Evolutionary conservation across 2,113 vertebrate genomes (phyloP).

Genomic region (Poecile atricapillus): DNA sequence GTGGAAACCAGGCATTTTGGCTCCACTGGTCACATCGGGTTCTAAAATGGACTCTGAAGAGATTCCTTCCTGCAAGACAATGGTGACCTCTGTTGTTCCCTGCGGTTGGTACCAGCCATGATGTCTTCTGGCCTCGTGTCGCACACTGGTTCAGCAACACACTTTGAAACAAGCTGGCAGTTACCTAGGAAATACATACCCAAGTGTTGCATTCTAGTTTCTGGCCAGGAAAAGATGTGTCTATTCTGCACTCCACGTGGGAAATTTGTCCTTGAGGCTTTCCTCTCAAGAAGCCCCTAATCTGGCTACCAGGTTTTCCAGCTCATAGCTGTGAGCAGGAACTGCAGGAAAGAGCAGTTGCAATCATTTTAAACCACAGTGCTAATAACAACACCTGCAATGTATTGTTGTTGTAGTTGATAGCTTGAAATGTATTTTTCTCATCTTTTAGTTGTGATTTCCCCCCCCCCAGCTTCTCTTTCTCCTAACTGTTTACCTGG

Average conservation of each 20-base stretch:
- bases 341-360: background rate
- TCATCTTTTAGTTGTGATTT: too few relatives aligned
- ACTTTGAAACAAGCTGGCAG: background rate
- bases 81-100: slow-evolving; percentile 45
- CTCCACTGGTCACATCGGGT: fast-evolving
- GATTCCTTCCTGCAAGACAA: background rate
- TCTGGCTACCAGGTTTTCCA: background rate
- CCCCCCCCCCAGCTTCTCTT: too few relatives aligned
- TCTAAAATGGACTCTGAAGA: background rate
- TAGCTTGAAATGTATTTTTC: too few relatives aligned
- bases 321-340: background rate
- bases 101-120: background rate
- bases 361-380: background rate
- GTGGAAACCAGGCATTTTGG: background rate
- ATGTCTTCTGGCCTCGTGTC: background rate
- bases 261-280: background rate
- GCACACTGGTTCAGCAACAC: fast-evolving
- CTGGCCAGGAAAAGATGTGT: background rate
- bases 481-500: too few relatives aligned
- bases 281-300: background rate
- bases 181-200: fast-evolving
- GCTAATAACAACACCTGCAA: background rate
- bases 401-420: too few relatives aligned
- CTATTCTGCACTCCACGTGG: background rate
- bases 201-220: background rate